Evolutionary conservation across 2,113 vertebrate genomes (phyloP), one percentile per base, ranked within the genome.

Genomic region (Mixornis gularis): DNA sequence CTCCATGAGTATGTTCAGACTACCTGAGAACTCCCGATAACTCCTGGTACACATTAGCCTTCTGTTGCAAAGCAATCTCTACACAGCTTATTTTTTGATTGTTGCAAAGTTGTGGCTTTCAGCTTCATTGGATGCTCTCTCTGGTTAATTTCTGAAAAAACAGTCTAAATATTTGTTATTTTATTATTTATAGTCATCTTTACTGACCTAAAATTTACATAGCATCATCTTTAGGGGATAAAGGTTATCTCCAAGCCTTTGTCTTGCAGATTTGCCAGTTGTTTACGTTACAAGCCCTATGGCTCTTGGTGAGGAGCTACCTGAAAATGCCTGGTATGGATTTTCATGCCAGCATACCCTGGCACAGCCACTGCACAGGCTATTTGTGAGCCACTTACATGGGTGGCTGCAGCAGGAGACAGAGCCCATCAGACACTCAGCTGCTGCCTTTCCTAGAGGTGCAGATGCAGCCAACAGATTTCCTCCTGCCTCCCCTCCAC

Each of bases 51-150:
- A 38, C 2, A 4, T 3, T 18, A 44, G 2, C 10, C 27, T 59
- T 55, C 25, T n/a, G 2, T 27, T 80, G 9, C 22, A 94, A 58
- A 81, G 21, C 19, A 3, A 29, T 17, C 8, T 29, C 17, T 22
- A 26, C 18, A 13, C 13, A 43, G 3, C 2, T 62, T 69, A 3
- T 30, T 70, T 70, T 79, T 68, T 55, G 10, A 38, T 60, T 76
- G 3, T 2, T 63, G 6, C 2, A 10, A 74, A 24, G 15, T 59
- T 66, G 7, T 7, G 80, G 10, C 4, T 66, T 0, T 4, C 49
- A 40, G 3, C 26, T 84, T 84, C 20, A 29, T 2, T 64, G 10
- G 30, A 64, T 48, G 4, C 1, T 48, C 12, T 17, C 8, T 72
- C 27, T 68, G 30, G 3, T 30, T 60, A 12, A 26, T 4, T 20